A percentile compares a stretch with the other conserved stretches of the same genome.
phyloP scores from a whole-genome alignment of 2,888 invertebrate genomes.

The Xanthia icteritia region DNA sequence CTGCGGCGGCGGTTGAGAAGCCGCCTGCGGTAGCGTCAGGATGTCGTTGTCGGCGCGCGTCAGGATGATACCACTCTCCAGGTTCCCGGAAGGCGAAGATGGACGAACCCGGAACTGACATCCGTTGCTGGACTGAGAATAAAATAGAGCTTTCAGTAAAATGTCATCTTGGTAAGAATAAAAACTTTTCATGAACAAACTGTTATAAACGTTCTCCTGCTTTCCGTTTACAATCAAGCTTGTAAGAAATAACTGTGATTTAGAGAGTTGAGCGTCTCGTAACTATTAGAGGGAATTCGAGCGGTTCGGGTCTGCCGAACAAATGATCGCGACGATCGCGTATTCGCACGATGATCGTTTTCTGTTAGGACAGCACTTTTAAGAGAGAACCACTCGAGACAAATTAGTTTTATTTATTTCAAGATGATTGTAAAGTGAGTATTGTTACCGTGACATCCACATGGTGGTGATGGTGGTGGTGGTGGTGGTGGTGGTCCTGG shows the following conservation, averaged over 20 bases:
- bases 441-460: constrained; percentile 71
- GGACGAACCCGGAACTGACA: constrained; percentile 82
- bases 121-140: constrained; percentile 68
- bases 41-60: constrained; percentile 59
- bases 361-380: not conserved
- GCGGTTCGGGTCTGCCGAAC: not conserved
- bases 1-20: constrained; percentile 41
- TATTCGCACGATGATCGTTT: not conserved
- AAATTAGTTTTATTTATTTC: not conserved
- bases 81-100: constrained; percentile 74
- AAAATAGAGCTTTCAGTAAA: not conserved
- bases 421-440: not conserved
- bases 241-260: not conserved
- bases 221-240: not conserved
- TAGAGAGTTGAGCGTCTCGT: not conserved
- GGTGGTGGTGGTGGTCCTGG: constrained; percentile 75
- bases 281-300: not conserved
- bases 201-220: not conserved
- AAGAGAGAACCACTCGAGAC: not conserved
- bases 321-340: not conserved
- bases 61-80: constrained; percentile 63
- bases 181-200: not conserved
- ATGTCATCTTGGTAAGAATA: not conserved
- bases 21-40: constrained; percentile 58
- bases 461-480: constrained; percentile 74